Conservation (phyloP, 2,888 invertebrate genomes). For the Phania funesta region DNA sequence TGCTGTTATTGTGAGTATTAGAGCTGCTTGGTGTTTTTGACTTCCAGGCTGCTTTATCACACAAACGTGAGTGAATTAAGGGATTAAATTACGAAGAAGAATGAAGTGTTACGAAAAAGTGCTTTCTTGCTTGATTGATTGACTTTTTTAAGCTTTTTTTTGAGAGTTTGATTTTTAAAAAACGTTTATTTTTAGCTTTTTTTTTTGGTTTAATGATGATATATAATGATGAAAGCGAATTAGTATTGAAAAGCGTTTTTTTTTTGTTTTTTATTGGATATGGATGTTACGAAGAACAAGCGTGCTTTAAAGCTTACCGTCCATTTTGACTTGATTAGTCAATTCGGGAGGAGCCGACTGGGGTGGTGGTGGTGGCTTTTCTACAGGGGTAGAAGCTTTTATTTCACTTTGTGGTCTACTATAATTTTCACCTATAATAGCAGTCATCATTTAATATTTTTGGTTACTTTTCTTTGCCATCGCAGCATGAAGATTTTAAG, state of each 20-base stretch:
- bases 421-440: constrained; percentile 85
- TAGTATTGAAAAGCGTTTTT: constrained; percentile 69
- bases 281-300: constrained; percentile 71
- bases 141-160: constrained; percentile 69
- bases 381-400: constrained; percentile 87
- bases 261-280: constrained; percentile 68
- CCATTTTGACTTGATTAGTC: constrained; percentile 83
- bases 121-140: constrained; percentile 66
- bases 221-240: constrained; percentile 72
- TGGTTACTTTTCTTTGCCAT: neutral
- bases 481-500: neutral
- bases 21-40: constrained; percentile 67
- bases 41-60: constrained; percentile 72
- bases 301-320: constrained; percentile 80
- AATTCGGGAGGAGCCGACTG: constrained; percentile 86
- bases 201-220: constrained; percentile 70
- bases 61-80: constrained; percentile 72
- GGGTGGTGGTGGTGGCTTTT: constrained; percentile 84
- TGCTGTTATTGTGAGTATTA: constrained; percentile 70
- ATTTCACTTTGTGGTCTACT: constrained; percentile 94
- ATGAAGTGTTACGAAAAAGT: constrained; percentile 69
- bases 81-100: constrained; percentile 68
- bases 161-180: constrained; percentile 69
- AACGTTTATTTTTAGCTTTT: constrained; percentile 67
- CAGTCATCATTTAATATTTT: neutral